Conservation (phyloP, 2,888 invertebrate genomes). For the Onthophagus sagittarius region DNA sequence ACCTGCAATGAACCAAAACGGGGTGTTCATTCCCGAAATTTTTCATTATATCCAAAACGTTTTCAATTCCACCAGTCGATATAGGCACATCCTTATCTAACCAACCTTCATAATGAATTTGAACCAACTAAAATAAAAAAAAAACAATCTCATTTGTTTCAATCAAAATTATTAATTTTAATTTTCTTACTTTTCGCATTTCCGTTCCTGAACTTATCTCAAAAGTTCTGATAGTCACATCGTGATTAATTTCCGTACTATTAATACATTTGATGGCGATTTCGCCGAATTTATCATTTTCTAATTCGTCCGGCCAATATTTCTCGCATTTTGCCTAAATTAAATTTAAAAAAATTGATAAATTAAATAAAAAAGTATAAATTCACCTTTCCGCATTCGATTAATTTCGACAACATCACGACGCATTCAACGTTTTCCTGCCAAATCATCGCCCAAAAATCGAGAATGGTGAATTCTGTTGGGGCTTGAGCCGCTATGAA, state of each 20-base stretch:
- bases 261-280: constrained; percentile 40
- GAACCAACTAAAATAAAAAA: constrained; percentile 49
- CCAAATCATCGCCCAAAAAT: constrained; percentile 41
- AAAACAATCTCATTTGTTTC: no score
- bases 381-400: constrained; percentile 19
- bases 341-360: not conserved
- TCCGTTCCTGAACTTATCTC: constrained; percentile 23
- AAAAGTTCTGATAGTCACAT: constrained; percentile 44
- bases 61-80: constrained; percentile 20
- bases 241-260: constrained; percentile 38
- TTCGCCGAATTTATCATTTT: constrained; percentile 41
- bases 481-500: constrained; percentile 43
- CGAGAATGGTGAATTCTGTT: constrained; percentile 34
- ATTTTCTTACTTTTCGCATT: not conserved
- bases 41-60: constrained; percentile 21
- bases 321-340: constrained; percentile 50
- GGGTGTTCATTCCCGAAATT: constrained; percentile 39
- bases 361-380: not conserved
- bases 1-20: constrained; percentile 54
- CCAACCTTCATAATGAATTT: constrained; percentile 53
- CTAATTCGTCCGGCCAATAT: constrained; percentile 52
- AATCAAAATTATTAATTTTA: no score
- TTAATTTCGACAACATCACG: constrained; percentile 20
- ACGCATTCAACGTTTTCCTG: constrained; percentile 25
- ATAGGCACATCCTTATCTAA: constrained; percentile 52